phyloP scores from a whole-genome alignment of 2,797 vertebrate species.

The Aplochiton taeniatus region DNA sequence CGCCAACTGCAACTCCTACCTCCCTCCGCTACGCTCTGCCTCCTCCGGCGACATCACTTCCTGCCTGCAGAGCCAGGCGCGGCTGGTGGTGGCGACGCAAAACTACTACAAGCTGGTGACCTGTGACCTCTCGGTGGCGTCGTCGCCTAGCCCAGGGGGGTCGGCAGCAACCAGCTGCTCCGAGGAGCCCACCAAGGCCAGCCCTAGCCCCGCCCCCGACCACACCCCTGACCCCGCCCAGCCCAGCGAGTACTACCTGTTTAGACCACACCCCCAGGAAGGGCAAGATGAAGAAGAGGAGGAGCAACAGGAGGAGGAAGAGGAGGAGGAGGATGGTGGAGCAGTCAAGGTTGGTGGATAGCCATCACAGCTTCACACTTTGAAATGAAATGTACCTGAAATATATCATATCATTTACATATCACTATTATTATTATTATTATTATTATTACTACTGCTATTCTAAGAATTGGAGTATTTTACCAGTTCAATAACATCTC shows the following conservation, averaged over 20 bases:
- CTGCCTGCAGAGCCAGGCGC: slow-evolving; percentile 92
- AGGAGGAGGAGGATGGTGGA: slow-evolving; percentile 15
- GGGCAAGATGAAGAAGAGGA: slow-evolving; percentile 69
- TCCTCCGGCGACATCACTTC: slow-evolving; percentile 82
- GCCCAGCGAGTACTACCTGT: slow-evolving; percentile 94
- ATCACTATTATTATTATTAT: too few relatives aligned
- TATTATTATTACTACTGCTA: too few relatives aligned
- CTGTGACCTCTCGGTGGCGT: slow-evolving; percentile 94
- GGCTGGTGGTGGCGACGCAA: slow-evolving; percentile 93
- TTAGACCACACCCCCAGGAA: slow-evolving; percentile 72
- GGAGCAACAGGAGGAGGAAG: slow-evolving; percentile 47
- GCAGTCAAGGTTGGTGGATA: too few relatives aligned
- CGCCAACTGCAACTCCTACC: slow-evolving; percentile 94
- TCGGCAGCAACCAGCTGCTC: slow-evolving; percentile 94
- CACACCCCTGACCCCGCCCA: slow-evolving; percentile 77
- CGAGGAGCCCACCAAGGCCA: slow-evolving; percentile 87
- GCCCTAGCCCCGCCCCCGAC: slow-evolving; percentile 77
- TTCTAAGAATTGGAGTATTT: too few relatives aligned
- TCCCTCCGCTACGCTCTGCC: slow-evolving; percentile 62
- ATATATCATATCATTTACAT: too few relatives aligned
- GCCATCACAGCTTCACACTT: too few relatives aligned
- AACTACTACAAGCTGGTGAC: slow-evolving; percentile 99
- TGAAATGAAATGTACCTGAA: too few relatives aligned
- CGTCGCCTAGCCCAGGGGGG: slow-evolving; percentile 89
- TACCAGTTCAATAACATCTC: too few relatives aligned